A percentile compares a stretch with the other conserved stretches of the same genome.
Conservation (phyloP, 2,888 invertebrate genomes). For the Flexamia atlantica region DNA sequence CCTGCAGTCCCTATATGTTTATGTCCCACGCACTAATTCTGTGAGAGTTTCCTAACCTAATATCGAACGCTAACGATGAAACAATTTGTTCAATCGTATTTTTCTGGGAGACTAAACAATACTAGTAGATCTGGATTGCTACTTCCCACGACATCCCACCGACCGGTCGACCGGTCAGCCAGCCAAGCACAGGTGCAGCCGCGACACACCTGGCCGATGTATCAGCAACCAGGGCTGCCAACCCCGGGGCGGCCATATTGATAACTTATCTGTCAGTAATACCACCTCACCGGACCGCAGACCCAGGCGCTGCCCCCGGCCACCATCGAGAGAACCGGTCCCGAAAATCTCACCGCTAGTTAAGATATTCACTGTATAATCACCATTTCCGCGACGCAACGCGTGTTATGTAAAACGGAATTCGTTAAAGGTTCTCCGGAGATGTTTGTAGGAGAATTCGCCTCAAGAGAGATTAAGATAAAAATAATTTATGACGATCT, state of each 20-base stretch:
- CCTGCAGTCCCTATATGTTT: too few species aligned
- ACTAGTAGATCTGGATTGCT: too few species aligned
- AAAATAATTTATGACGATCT: too few species aligned
- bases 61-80: too few species aligned
- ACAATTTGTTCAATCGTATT: too few species aligned
- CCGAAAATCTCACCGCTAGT: conserved; percentile 14
- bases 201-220: conserved; percentile 5
- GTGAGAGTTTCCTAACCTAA: too few species aligned
- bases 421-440: neutral
- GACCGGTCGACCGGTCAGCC: too few species aligned
- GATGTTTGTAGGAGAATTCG: neutral
- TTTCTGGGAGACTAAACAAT: too few species aligned
- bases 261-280: conserved; percentile 43
- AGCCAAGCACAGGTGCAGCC: conserved; percentile 1
- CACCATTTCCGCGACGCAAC: conserved; percentile 26
- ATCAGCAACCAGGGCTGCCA: neutral
- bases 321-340: conserved; percentile 10
- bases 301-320: neutral
- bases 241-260: neutral
- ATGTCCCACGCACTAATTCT: too few species aligned
- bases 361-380: conserved; percentile 37
- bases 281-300: conserved; percentile 1
- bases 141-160: too few species aligned
- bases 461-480: too few species aligned
- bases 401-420: neutral